phyloP scores from a whole-genome alignment of 2,113 vertebrate genomes.

The Psilopogon haemacephalus region DNA sequence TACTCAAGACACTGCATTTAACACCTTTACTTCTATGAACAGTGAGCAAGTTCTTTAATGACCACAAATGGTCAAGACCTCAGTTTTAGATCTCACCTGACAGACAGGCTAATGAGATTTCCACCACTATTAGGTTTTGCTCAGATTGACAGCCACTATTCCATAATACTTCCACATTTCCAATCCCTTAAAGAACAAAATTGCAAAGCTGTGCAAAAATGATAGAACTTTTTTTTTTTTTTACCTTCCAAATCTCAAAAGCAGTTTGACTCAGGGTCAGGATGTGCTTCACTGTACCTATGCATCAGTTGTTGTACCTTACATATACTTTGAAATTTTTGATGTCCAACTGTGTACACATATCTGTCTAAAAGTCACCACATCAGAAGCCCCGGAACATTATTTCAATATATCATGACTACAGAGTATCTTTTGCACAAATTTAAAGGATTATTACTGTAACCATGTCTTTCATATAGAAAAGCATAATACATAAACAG shows the following conservation, averaged over 20 bases:
- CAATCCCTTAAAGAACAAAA: conserved; percentile 9
- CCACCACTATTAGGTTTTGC: background rate
- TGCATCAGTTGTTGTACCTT: background rate
- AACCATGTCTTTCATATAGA: background rate
- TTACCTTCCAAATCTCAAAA: background rate
- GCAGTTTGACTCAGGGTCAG: background rate
- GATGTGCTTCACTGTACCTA: fast-evolving
- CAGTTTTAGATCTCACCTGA: conserved; percentile 39
- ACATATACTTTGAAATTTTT: background rate
- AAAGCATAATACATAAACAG: background rate
- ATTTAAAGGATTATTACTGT: background rate
- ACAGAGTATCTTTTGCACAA: background rate
- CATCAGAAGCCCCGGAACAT: background rate
- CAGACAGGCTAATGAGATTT: conserved; percentile 47
- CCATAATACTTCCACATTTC: background rate
- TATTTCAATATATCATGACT: background rate
- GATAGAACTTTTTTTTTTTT: background rate
- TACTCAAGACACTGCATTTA: conserved; percentile 27
- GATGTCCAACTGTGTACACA: background rate
- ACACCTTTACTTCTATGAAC: conserved; percentile 44
- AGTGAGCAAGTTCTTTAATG: background rate
- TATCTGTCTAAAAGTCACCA: background rate
- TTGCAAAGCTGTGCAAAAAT: conserved; percentile 9
- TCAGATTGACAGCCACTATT: conserved; percentile 34
- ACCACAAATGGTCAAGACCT: conserved; percentile 36